These are phyloP conservation scores for Drosophila monieri DNA, from an alignment of 2,888 invertebrate species.

Conservation along the genomic window DNA sequence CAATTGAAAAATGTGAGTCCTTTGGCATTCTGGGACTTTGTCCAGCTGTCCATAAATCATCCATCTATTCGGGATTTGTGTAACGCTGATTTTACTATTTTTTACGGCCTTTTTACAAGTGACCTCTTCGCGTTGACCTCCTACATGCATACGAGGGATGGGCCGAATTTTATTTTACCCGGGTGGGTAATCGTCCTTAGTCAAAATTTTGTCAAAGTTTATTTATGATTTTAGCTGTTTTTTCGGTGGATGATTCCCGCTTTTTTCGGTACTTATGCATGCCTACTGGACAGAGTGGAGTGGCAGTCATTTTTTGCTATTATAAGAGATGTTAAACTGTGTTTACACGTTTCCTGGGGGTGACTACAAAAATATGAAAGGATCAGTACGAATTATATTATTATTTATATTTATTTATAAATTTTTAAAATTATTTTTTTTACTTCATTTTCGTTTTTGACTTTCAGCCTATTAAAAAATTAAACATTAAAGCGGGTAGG, in stretches of 20 bases:
- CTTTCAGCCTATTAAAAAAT: background rate
- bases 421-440: too few relatives aligned
- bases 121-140: constrained; percentile 72
- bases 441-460: background rate
- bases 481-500: background rate
- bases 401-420: too few relatives aligned
- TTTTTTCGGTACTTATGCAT: constrained; percentile 8
- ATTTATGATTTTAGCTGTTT: constrained; percentile 31
- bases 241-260: constrained; percentile 38
- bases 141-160: constrained; percentile 43
- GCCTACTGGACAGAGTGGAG: constrained; percentile 16
- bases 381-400: too few relatives aligned
- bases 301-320: constrained; percentile 45
- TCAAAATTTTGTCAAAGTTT: constrained; percentile 47
- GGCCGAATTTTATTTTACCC: constrained; percentile 20
- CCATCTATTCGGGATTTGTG: constrained; percentile 37
- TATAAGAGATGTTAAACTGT: constrained; percentile 45
- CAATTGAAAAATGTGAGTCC: constrained; percentile 22
- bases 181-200: constrained; percentile 35
- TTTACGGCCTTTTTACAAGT: constrained; percentile 58
- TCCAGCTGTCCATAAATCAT: constrained; percentile 68
- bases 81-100: constrained; percentile 55
- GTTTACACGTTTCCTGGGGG: constrained; percentile 23
- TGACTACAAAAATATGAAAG: background rate
- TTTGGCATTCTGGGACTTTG: constrained; percentile 4